Evolutionary conservation across 2,113 vertebrate species (phyloP).

Genomic region (Eudyptes chrysolophus): DNA sequence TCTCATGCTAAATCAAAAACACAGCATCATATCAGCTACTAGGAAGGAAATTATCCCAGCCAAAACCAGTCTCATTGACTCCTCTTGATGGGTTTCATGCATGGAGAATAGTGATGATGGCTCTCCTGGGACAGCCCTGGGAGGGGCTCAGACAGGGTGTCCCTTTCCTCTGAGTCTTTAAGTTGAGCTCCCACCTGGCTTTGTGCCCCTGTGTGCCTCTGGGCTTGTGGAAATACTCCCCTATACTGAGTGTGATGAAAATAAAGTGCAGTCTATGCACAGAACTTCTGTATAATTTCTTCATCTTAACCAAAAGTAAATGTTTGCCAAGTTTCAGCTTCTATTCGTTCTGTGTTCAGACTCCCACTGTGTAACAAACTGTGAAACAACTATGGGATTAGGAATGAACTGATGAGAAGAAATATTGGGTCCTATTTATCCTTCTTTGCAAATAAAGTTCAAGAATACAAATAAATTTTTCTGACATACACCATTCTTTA

Average conservation of each 20-base stretch:
- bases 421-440: not conserved
- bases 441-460: not conserved
- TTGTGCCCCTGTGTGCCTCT: not conserved
- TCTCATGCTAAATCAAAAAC: no score
- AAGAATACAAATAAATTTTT: not conserved
- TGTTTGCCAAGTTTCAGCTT: not conserved
- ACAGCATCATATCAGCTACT: no score
- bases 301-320: not conserved
- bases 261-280: not conserved
- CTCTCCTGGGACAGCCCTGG: not conserved
- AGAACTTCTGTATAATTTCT: not conserved
- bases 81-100: not conserved
- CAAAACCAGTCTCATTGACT: not conserved
- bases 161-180: not conserved
- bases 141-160: not conserved
- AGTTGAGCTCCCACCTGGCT: not conserved
- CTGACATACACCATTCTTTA: not conserved
- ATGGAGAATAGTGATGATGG: not conserved
- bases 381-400: not conserved
- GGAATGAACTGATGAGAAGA: not conserved
- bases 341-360: not conserved
- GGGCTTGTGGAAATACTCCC: not conserved
- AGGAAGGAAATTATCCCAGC: no score
- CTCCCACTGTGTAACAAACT: not conserved
- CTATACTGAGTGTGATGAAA: not conserved